Percentiles rank a stretch among this genome's conserved stretches.
Conservation (phyloP, 2,888 invertebrate species). For the Dilophus febrilis region DNA sequence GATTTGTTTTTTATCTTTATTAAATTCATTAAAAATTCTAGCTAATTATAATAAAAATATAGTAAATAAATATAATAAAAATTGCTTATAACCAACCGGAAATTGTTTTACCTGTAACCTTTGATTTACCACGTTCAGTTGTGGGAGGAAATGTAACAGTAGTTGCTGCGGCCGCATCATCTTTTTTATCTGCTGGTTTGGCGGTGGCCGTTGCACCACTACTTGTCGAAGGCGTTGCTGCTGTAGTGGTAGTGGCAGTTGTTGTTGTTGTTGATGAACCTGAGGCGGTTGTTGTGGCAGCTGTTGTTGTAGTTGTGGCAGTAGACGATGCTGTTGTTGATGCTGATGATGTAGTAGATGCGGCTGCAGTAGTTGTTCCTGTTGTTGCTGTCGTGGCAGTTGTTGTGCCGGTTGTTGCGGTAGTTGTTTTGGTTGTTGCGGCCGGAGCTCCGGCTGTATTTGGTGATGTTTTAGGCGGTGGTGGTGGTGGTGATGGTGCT, state of each 20-base stretch:
- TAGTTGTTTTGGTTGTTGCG: conserved; percentile 5
- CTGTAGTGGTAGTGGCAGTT: conserved; percentile 28
- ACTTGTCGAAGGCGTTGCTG: conserved; percentile 26
- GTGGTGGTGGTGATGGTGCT: neutral
- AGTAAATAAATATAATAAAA: neutral
- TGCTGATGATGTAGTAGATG: conserved; percentile 9
- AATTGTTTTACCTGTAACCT: conserved; percentile 52
- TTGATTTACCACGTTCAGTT: conserved; percentile 48
- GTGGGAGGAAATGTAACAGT: conserved; percentile 20
- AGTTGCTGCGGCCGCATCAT: conserved; percentile 2
- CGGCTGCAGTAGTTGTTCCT: conserved; percentile 14
- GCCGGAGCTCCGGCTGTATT: neutral
- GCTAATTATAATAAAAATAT: no score
- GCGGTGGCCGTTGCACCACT: neutral
- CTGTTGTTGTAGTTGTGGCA: conserved; percentile 19
- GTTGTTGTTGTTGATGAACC: conserved; percentile 12
- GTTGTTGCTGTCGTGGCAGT: neutral
- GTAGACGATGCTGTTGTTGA: conserved; percentile 18
- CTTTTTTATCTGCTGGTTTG: conserved; percentile 5
- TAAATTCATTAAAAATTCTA: no score
- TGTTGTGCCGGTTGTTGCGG: conserved; percentile 17
- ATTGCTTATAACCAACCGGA: conserved; percentile 52
- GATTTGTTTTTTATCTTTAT: no score
- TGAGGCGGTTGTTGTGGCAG: conserved; percentile 34
- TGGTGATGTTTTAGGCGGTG: neutral